Evolutionary conservation across 2,113 vertebrate genomes (phyloP), one percentile per base, ranked within the genome.

Genomic region (Phrynosoma blainvillii): DNA sequence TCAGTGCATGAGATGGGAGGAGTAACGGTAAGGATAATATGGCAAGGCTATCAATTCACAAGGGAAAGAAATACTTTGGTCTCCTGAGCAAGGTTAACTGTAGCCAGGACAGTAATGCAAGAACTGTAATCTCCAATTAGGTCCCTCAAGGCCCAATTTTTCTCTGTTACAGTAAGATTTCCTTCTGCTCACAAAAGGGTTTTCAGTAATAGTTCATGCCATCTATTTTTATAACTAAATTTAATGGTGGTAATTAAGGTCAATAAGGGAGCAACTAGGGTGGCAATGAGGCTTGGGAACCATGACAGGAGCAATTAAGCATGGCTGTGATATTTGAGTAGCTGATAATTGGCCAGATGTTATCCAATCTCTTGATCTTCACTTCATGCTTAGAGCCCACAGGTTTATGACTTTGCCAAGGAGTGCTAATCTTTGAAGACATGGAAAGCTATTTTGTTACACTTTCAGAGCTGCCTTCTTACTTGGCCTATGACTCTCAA

Each of bases 211-310:
- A 54, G 76, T 77, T 85, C 75, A 85, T 79, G 76, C 40, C 3
- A 73, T 79, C 85, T 86, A 84, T 90, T 93, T 94, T 91, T 92
- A 93, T 75, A 89, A 74, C 52, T 59, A 66, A 2, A 32, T 88
- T 73, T 79, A 90, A 32, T 66, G 40, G 90, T 87, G 82, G 47
- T 91, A 90, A 82, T 85, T 88, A 76, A 56, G 77, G 80, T 86
- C 16, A 74, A 92, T 90, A 76, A 84, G 79, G 77, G 0, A 9
- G 73, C 21, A 52, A 66, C 30, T 52, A 65, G 32, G 32, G 59
- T 89, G 81, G 16, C 27, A 89, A 23, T 56, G 86, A 94, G 79
- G 70, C 82, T 81, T 82, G 12, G 87, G 82, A 27, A 85, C 73
- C 85, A 13, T 79, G 78, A 84, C 52, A 32, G 76, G 65, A 36